A percentile compares a stretch with the other conserved stretches of the same genome.
phyloP scores from a whole-genome alignment of 2,113 vertebrate species.

The Aspiorhynchus laticeps region DNA sequence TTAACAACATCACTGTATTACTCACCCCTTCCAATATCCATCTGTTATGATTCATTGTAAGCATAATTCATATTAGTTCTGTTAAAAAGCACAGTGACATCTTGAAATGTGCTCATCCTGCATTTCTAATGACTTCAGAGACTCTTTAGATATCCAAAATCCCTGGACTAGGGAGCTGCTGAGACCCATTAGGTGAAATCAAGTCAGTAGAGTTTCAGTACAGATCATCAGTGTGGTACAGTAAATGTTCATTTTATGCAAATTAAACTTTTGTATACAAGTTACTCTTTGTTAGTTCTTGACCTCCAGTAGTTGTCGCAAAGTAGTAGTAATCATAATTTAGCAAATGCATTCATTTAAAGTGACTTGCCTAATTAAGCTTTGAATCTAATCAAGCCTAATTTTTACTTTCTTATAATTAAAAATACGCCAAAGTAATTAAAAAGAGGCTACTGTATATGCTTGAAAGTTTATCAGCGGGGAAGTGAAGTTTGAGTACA shows the following conservation, averaged over 20 bases:
- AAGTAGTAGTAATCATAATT: background rate
- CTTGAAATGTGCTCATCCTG: background rate
- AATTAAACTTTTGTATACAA: background rate
- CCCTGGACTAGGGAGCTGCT: background rate
- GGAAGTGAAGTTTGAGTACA: background rate
- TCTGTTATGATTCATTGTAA: background rate
- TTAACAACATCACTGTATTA: background rate
- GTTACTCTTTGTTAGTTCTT: background rate
- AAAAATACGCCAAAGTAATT: background rate
- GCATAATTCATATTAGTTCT: background rate
- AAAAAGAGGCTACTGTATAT: background rate
- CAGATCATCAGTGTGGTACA: background rate
- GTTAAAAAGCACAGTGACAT: background rate
- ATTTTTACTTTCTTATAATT: background rate
- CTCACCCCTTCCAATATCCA: background rate
- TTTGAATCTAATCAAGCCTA: background rate
- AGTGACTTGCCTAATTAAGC: background rate
- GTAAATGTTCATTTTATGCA: background rate
- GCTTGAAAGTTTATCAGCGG: background rate
- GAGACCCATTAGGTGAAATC: background rate
- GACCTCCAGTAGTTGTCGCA: background rate
- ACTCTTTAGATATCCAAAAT: background rate
- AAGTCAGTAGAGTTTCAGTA: background rate
- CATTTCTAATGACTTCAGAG: background rate
- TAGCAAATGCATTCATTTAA: background rate